Evolutionary conservation across 2,888 invertebrate genomes (phyloP), one percentile per base, ranked within the genome.

Genomic region (Eupithecia dodoneata): DNA sequence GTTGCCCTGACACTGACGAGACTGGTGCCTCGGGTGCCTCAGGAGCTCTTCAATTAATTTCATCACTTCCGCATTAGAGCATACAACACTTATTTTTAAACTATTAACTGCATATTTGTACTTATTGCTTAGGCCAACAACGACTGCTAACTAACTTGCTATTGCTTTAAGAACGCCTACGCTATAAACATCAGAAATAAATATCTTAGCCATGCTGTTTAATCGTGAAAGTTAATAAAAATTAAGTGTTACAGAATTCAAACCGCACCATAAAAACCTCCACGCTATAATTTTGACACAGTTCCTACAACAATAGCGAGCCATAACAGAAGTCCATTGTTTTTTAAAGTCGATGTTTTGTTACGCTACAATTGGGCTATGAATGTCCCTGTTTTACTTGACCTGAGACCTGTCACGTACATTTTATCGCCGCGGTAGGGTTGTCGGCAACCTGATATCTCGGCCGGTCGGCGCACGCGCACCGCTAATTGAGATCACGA

Each of bases 401-500:
- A 83, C 82, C 82, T 66, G 73, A 81, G 83, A 84, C 83, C 83
- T 81, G 83, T 83, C 84, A 84, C 84, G 85, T 84, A 83, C 83
- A 82, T 82, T 83, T 86, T 86, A 87, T 86, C 87, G 83, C 84
- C 76, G 77, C 78, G 74, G 77, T 78, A 84, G 84, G 85, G 85
- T 81, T 85, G 85, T 78, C 85, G 70, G 81, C 77, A 71, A 78
- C 79, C 72, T 77, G 83, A 80, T 79, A 83, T 84, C 81, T 80
- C 79, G 76, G 79, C 82, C 82, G 83, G 83, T 77, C 84, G 85
- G 86, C 87, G 87, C 88, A 85, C 86, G 88, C 88, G 85, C 87
- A 84, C 79, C 79, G 81, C 87, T 91, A 89, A 91, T 91, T 89
- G 88, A 86, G 86, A 87, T 87, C 85, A 81, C 84, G 82, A 79